Evolutionary conservation across 2,797 vertebrate species (phyloP), one percentile per base, ranked within the genome.

Genomic region (Masticophis lateralis): DNA sequence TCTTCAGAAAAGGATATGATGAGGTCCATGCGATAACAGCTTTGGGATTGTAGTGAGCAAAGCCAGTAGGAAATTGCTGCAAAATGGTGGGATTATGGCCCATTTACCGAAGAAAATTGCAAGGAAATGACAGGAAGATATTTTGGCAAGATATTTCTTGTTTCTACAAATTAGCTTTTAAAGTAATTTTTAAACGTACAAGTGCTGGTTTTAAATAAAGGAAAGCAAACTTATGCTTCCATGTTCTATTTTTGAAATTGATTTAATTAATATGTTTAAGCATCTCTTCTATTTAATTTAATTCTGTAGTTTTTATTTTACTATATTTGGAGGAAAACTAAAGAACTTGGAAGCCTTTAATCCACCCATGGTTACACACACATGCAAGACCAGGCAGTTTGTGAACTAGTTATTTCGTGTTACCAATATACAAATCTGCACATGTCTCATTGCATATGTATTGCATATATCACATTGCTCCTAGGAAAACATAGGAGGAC

Each of bases 1-100:
- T 94, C 94, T 5, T 9, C 91, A 91, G 90, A 92, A 97, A 94
- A 94, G 90, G 93, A 94, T 94, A 69, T 94, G 94, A 96, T 93
- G 94, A 89, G 95, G 94, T 96, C 95, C 95, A 95, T 95, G 94
- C 94, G 96, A 95, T 94, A 96, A 95, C 93, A 95, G 95, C 97
- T 96, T 96, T 93, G 91, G 95, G 92, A 13, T 89, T 93, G 66
- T 96, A 95, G 95, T 95, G 95, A 95, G 92, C 55, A 95, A 95
- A 89, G 8, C 43, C 60, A 92, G 92, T 94, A 94, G 89, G 93
- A 97, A 95, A 96, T 93, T 96, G 94, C 94, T 94, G 92, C 86
- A 56, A 93, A 97, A 96, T 94, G 93, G 93, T 94, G 92, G 93
- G 95, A 96, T 96, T 96, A 96, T 95, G 94, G 92, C 10, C 91